These are phyloP conservation scores for Sebastes nivosus DNA, from an alignment of 2,797 vertebrate species.

Conservation along the genomic window DNA sequence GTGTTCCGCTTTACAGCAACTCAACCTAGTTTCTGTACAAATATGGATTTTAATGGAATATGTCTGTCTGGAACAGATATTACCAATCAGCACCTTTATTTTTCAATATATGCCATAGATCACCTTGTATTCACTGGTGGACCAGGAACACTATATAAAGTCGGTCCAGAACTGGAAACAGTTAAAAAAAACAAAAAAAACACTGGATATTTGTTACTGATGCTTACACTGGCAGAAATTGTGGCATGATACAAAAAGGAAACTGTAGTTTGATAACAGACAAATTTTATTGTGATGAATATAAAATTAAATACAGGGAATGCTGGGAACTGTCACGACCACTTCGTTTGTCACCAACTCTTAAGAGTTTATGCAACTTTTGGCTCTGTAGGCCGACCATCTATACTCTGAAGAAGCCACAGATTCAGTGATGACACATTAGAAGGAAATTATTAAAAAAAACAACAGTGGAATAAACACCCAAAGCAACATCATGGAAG, in stretches of 20 bases:
- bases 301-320: constrained; percentile 72
- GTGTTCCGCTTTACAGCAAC: too few relatives aligned
- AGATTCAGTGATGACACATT: constrained; percentile 14
- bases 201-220: background rate
- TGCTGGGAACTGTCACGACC: constrained; percentile 8
- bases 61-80: too few relatives aligned
- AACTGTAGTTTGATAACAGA: constrained; percentile 35
- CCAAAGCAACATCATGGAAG: constrained; percentile 5
- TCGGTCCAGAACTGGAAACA: background rate
- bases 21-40: too few relatives aligned
- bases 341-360: background rate
- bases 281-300: constrained; percentile 71
- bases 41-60: too few relatives aligned
- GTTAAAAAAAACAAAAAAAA: too few relatives aligned
- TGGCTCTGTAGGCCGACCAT: constrained; percentile 5
- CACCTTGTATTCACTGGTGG: background rate
- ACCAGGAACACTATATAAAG: background rate
- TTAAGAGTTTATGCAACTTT: constrained; percentile 8
- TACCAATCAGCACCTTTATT: too few relatives aligned
- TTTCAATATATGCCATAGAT: background rate
- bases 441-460: background rate
- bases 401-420: constrained; percentile 6
- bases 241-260: background rate
- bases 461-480: constrained; percentile 47
- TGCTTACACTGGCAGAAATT: background rate